Evolutionary conservation across 2,888 invertebrate genomes (phyloP), one percentile per base, ranked within the genome.

Genomic region (Brachypterus glaber): DNA sequence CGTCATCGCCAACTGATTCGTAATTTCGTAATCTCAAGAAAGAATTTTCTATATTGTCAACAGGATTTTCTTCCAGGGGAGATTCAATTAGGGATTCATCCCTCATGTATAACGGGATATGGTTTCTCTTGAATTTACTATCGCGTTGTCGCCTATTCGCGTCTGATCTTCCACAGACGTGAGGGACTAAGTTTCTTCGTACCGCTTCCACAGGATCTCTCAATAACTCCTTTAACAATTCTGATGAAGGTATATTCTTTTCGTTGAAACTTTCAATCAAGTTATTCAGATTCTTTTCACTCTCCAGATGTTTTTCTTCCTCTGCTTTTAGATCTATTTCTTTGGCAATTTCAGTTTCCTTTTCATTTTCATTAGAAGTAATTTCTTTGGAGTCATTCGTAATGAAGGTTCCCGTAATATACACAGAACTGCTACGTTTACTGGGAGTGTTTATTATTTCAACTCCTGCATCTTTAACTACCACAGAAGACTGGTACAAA

Each of bases 151-250:
- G 60, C 63, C 68, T 64, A 54, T 57, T 66, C 62, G 55, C 51
- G 44, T 68, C 67, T 50, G 64, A 57, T 61, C 77, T 77, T 17
- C 83, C 83, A 63, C 84, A 84, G 35, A 84, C 79, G 58, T 83
- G 83, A 30, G 84, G 83, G 53, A 84, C 77, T 45, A 83, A 67
- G 62, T 84, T 82, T 49, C 78, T 70, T 54, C 74, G 74, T 3
- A 83, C 79, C 11, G 84, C 84, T 70, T 83, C 82, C 5, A 84
- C 83, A 1, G 84, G 84, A 64, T 84, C 79, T 47, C 71, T 70
- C 26, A 82, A 57, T 44, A 80, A 71, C 45, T 73, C 70, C 33
- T 71, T 64, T 30, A 79, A 62, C 48, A 76, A 15, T 8, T 53
- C 50, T 11, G 53, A 52, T 2, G 51, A 50, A 5, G 47, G 48